Conservation (phyloP, 2,797 vertebrate genomes). For the Lindbergichthys nudifrons region DNA sequence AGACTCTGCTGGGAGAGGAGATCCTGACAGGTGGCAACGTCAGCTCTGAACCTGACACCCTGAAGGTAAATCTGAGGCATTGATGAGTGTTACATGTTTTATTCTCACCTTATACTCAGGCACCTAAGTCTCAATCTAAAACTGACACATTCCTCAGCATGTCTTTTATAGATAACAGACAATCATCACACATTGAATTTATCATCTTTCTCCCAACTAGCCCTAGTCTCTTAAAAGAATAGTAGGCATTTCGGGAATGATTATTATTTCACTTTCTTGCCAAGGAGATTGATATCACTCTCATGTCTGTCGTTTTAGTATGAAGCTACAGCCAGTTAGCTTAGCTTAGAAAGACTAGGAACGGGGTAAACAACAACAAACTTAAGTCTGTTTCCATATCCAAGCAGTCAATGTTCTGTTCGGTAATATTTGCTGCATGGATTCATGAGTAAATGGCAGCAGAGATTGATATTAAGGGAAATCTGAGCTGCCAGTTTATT, state of each 20-base stretch:
- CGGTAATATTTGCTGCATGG: too few species aligned
- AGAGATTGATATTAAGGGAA: too few species aligned
- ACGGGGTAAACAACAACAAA: background rate
- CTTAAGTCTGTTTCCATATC: too few species aligned
- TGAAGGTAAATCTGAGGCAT: constrained; percentile 81
- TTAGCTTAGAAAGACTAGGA: background rate
- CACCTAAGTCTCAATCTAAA: background rate
- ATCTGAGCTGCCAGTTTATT: too few species aligned
- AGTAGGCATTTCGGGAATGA: background rate
- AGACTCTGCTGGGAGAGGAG: constrained; percentile 47
- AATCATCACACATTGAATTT: background rate
- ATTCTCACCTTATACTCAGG: constrained; percentile 11
- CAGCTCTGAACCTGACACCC: constrained; percentile 46
- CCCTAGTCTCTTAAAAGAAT: background rate
- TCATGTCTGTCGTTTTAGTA: background rate
- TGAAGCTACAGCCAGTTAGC: background rate
- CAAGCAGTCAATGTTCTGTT: too few species aligned
- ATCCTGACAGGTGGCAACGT: constrained; percentile 27
- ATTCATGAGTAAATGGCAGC: too few species aligned
- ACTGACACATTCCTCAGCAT: constrained; percentile 19
- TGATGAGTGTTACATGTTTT: background rate
- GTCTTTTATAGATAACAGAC: background rate
- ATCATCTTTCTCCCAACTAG: background rate
- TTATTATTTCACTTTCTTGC: too few species aligned
- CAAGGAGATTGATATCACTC: background rate